A percentile compares a stretch with the other conserved stretches of the same genome.
phyloP scores from a whole-genome alignment of 2,888 invertebrate genomes.

The Selenia dentaria region DNA sequence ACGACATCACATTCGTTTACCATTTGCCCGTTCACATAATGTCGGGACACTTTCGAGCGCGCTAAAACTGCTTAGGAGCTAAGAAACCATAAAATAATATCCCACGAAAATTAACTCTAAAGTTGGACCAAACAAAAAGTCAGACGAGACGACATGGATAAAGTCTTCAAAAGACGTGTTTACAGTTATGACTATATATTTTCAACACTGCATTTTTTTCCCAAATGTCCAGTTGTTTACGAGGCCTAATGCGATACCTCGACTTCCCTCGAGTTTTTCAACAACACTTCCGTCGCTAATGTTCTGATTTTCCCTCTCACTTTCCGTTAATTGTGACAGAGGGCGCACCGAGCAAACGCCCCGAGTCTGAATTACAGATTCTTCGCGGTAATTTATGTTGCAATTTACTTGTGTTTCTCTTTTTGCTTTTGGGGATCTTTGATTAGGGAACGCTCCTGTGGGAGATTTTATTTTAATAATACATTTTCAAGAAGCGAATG shows the following conservation, averaged over 20 bases:
- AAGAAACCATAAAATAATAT: too few species aligned
- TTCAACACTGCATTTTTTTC: too few species aligned
- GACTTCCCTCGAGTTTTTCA: conserved; percentile 27
- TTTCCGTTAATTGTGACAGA: conserved; percentile 66
- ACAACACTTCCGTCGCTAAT: conserved; percentile 15
- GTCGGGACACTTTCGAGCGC: too few species aligned
- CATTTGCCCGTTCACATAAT: too few species aligned
- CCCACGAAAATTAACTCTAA: too few species aligned
- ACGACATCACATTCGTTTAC: too few species aligned
- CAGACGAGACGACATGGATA: too few species aligned
- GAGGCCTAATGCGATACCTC: conserved; percentile 28
- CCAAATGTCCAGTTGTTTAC: conserved; percentile 15
- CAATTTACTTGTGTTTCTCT: conserved; percentile 61
- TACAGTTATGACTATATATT: too few species aligned
- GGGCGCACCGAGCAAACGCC: conserved; percentile 33
- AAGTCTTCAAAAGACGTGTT: too few species aligned
- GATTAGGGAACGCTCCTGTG: conserved; percentile 10
- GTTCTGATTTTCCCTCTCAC: conserved; percentile 46
- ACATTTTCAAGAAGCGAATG: too few species aligned
- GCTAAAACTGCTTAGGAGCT: too few species aligned
- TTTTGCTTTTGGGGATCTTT: conserved; percentile 36
- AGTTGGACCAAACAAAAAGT: too few species aligned
- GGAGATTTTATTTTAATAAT: not conserved
- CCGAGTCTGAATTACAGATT: conserved; percentile 61
- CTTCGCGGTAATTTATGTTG: conserved; percentile 66